Percentiles rank a stretch among this genome's conserved stretches.
Evolutionary conservation across 2,797 vertebrate species (phyloP).

Genomic region (Sphaeramia orbicularis): DNA sequence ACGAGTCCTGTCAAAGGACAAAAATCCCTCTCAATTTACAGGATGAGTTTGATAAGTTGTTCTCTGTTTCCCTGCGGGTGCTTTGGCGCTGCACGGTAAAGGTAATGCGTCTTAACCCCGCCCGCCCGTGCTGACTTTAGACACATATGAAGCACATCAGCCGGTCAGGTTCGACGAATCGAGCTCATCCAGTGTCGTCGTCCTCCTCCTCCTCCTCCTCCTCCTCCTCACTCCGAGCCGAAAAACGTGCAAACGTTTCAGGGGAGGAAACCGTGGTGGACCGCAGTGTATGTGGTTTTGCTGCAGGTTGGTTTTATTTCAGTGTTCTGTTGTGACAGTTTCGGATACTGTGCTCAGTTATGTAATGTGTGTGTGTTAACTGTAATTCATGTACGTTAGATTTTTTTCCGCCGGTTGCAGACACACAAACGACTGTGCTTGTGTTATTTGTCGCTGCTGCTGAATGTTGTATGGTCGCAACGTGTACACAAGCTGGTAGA

Average conservation of each 20-base stretch:
- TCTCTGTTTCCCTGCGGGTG: too few relatives aligned
- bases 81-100: fast-evolving
- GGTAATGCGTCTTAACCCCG: not conserved
- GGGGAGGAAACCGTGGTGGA: constrained; percentile 47
- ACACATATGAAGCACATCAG: not conserved
- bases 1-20: not conserved
- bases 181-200: constrained; percentile 35
- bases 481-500: constrained; percentile 56
- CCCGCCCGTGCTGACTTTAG: constrained; percentile 23
- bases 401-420: not conserved
- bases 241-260: constrained; percentile 42
- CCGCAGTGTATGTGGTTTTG: constrained; percentile 47
- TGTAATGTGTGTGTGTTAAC: not conserved
- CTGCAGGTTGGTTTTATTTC: constrained; percentile 60
- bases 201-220: not conserved
- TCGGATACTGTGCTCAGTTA: not conserved
- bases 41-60: constrained; percentile 2
- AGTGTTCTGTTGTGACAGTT: too few relatives aligned
- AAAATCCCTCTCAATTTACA: fast-evolving
- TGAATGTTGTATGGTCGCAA: constrained; percentile 34
- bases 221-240: constrained; percentile 16
- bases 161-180: constrained; percentile 40
- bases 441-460: not conserved
- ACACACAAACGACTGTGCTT: not conserved
- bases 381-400: not conserved